These are phyloP conservation scores for Chloroclysta siterata DNA, from an alignment of 2,888 invertebrate species.

Conservation along the genomic window DNA sequence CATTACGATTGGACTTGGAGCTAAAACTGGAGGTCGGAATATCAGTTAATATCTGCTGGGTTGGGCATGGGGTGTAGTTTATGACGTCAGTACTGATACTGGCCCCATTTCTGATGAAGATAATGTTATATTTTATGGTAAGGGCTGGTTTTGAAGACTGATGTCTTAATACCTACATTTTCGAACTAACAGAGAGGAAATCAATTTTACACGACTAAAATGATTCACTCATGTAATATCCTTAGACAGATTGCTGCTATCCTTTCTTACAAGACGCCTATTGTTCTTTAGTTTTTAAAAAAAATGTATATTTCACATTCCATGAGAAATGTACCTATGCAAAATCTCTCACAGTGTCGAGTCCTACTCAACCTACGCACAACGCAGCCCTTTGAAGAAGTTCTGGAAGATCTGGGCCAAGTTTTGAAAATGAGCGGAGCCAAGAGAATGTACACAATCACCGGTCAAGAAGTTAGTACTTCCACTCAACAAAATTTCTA, in stretches of 20 bases:
- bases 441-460: constrained; percentile 95
- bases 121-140: constrained; percentile 3
- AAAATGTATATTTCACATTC: no score
- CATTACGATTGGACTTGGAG: constrained; percentile 51
- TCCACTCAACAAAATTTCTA: not conserved
- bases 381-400: constrained; percentile 97
- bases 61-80: constrained; percentile 31
- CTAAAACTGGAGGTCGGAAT: constrained; percentile 44
- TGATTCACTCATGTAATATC: no score
- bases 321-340: not conserved
- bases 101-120: constrained; percentile 14
- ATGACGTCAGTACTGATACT: constrained; percentile 23
- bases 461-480: constrained; percentile 92
- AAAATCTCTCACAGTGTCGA: constrained; percentile 87
- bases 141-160: not conserved
- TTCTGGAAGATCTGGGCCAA: constrained; percentile 96
- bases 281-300: no score
- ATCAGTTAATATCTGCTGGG: constrained; percentile 19
- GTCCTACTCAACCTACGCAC: constrained; percentile 96
- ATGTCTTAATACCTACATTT: not conserved
- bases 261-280: no score
- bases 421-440: constrained; percentile 96
- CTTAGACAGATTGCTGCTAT: no score
- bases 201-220: no score
- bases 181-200: not conserved